Conservation (phyloP, 2,113 vertebrate species). For the Trogon surrucura region DNA sequence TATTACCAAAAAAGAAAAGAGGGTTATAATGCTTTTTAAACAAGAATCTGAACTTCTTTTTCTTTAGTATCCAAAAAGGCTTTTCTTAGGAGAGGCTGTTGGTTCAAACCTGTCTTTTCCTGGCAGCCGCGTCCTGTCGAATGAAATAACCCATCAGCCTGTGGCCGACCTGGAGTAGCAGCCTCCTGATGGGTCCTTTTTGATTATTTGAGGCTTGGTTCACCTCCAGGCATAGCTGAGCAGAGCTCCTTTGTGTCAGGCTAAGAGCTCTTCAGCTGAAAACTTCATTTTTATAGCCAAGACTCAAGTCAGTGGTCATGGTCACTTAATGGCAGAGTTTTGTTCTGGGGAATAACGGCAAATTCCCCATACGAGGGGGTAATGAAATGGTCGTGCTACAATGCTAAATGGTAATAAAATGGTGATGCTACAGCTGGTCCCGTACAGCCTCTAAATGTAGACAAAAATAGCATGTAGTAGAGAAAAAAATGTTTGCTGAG, state of each 20-base stretch:
- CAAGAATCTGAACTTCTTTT: neutral
- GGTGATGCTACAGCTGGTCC: constrained; percentile 49
- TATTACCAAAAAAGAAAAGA: too few species aligned
- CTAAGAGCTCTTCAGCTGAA: neutral
- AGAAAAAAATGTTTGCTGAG: constrained; percentile 49
- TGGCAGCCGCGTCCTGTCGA: neutral
- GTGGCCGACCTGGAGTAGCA: neutral
- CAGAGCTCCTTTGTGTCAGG: neutral
- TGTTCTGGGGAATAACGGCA: neutral
- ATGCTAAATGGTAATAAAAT: neutral
- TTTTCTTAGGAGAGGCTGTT: neutral
- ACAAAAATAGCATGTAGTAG: constrained; percentile 26
- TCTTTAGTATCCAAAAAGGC: neutral
- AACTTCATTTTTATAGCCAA: neutral
- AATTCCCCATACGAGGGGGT: neutral
- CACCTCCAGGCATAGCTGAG: neutral
- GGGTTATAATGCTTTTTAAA: neutral
- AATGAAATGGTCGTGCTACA: neutral
- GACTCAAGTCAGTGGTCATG: neutral
- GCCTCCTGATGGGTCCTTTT: neutral
- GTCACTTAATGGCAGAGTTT: neutral
- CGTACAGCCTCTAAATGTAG: constrained; percentile 30
- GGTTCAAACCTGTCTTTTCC: neutral
- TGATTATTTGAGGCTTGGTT: neutral
- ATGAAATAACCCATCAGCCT: neutral